Conservation (phyloP, 2,113 vertebrate species). For the Rhynchomys soricoides region DNA sequence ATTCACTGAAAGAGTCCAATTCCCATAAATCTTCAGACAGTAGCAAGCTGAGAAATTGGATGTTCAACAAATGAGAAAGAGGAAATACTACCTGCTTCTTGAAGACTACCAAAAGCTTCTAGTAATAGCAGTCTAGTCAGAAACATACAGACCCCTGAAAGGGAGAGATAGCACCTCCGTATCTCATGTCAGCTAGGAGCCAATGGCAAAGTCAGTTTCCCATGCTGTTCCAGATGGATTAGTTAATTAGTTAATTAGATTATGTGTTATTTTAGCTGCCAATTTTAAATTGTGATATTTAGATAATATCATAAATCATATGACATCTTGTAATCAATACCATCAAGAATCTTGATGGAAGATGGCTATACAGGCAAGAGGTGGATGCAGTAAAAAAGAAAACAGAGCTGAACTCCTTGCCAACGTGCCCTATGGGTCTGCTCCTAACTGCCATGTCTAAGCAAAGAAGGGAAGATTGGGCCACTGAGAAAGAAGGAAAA, state of each 20-base stretch:
- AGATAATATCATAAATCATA: neutral
- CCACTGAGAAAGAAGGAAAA: too few species aligned
- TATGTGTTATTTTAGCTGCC: neutral
- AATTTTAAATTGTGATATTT: neutral
- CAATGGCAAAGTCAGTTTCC: neutral
- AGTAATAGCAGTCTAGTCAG: neutral
- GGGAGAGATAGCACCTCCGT: neutral
- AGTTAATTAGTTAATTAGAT: neutral
- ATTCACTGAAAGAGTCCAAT: neutral
- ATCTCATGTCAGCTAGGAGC: neutral
- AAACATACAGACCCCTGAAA: rapidly evolving
- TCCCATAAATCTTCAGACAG: neutral
- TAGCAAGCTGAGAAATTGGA: neutral
- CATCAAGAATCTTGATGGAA: neutral
- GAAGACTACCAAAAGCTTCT: neutral
- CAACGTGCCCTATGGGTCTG: rapidly evolving
- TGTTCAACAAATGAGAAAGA: neutral
- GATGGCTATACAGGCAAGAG: neutral
- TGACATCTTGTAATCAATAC: neutral
- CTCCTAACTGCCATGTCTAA: neutral
- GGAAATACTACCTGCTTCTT: neutral
- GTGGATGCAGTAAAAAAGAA: neutral
- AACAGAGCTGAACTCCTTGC: neutral
- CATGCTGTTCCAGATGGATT: neutral
- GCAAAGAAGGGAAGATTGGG: neutral